Percentiles rank a stretch among this genome's conserved stretches.
These are phyloP conservation scores for Setipinna tenuifilis DNA, from an alignment of 2,797 vertebrate genomes.

Conservation along the genomic window DNA sequence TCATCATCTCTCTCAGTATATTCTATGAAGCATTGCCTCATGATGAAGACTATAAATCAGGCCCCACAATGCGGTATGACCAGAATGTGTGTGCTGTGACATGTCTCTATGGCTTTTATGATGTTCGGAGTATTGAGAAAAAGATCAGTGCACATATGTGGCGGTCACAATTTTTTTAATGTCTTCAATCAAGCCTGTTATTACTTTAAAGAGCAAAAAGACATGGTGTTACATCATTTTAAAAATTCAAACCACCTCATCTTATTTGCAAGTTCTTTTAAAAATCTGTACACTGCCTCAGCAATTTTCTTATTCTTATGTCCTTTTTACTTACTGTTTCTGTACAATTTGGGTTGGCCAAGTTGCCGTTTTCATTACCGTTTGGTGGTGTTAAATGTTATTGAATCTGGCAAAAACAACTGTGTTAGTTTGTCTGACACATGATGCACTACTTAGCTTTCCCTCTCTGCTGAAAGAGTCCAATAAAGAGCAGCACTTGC, in stretches of 20 bases:
- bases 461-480: background rate
- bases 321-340: background rate
- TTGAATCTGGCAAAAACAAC: background rate
- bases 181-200: background rate
- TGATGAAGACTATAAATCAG: background rate
- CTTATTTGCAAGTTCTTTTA: background rate
- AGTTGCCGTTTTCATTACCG: background rate
- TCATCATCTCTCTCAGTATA: background rate
- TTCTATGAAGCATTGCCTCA: background rate
- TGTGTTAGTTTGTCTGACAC: background rate
- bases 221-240: background rate
- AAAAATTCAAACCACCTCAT: background rate
- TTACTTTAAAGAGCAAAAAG: background rate
- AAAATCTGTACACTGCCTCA: background rate
- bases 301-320: background rate
- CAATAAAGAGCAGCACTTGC: background rate
- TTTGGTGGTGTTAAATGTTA: background rate
- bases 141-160: background rate
- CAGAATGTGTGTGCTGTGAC: slow-evolving; percentile 1
- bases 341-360: background rate
- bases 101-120: slow-evolving; percentile 42
- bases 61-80: slow-evolving; percentile 32
- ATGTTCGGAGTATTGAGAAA: slow-evolving; percentile 20
- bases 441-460: background rate
- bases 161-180: background rate